Base-by-base conservation (phyloP, 1,140 invertebrate species). In the Leptinotarsa defecta region DNA sequence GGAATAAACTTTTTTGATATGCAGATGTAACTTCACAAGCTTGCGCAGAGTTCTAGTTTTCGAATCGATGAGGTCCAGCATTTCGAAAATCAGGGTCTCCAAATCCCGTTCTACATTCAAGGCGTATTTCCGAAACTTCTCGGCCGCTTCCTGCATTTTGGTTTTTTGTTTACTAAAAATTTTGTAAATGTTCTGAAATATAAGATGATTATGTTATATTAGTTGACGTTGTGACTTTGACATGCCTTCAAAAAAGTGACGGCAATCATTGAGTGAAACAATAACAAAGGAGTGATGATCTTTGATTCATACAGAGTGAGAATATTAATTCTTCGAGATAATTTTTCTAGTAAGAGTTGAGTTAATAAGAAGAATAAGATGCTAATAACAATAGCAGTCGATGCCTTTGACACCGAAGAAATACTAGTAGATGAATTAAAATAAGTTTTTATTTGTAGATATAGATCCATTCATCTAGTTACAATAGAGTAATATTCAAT, bases 41-140 rank as follows among this genome's bases (percentile, higher is more conserved):
- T 65, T 65, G 13, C 64, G 64, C 4, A 65, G 64, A 2, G 64
- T 65, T 22, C 20, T 65, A 2, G 64, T 65, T 65, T 65, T 65
- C 17, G 64, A 65, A 20, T 65, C 64, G 15, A 65, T 65, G 20
- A 65, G 64, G 27, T 65, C 64, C 6, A 65, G 22, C 64, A 65
- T 65, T 65, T 65, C 64, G 64, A 65, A 65, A 65, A 65, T 34
- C 27, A 65, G 20, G 17, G 64, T 65, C 20, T 65, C 64, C 20
- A 65, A 19, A 20, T 65, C 64, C 13, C 64, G 64, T 65, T 65
- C 64, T 27, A 65, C 64, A 22, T 65, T 65, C 13, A 34, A 20
- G 20, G 20, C 64, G 27, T 65, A 65, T 65, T 65, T 65, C 11
- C 64, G 64, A 20, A 65, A 65, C 20, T 22, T 65, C 4, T 65